A percentile compares a stretch with the other conserved stretches of the same genome.
Conservation (phyloP, 2,888 invertebrate genomes). For the Cantharis flavilabris region DNA sequence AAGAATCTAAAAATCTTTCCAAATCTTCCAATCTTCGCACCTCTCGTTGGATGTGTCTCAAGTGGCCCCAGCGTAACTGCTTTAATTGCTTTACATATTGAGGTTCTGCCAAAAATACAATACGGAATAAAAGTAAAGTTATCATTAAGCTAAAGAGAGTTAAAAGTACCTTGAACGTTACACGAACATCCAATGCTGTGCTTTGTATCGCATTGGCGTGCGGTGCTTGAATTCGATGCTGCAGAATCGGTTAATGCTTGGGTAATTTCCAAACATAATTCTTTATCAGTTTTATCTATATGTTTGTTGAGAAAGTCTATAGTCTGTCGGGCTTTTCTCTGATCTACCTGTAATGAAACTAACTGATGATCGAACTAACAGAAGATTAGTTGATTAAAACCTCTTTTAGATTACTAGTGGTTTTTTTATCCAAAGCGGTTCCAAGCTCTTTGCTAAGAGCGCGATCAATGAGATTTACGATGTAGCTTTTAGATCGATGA, state of each 20-base stretch:
- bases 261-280: conserved; percentile 46
- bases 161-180: conserved; percentile 8
- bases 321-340: conserved; percentile 43
- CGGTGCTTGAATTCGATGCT: conserved; percentile 21
- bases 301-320: conserved; percentile 46
- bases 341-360: conserved; percentile 37
- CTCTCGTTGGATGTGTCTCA: conserved; percentile 56
- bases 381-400: conserved; percentile 4
- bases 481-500: conserved; percentile 56
- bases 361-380: background rate
- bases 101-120: conserved; percentile 40
- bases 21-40: conserved; percentile 54
- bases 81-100: conserved; percentile 54
- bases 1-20: conserved; percentile 54
- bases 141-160: background rate
- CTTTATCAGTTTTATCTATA: conserved; percentile 40
- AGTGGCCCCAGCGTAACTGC: conserved; percentile 55
- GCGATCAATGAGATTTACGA: conserved; percentile 56
- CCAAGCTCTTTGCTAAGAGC: conserved; percentile 56
- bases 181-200: conserved; percentile 26
- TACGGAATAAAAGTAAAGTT: background rate
- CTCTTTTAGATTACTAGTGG: conserved; percentile 18
- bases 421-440: conserved; percentile 43
- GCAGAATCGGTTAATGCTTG: conserved; percentile 43
- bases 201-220: background rate